phyloP scores from a whole-genome alignment of 1,140 invertebrate species.

The Paralvinella palmiformis region DNA sequence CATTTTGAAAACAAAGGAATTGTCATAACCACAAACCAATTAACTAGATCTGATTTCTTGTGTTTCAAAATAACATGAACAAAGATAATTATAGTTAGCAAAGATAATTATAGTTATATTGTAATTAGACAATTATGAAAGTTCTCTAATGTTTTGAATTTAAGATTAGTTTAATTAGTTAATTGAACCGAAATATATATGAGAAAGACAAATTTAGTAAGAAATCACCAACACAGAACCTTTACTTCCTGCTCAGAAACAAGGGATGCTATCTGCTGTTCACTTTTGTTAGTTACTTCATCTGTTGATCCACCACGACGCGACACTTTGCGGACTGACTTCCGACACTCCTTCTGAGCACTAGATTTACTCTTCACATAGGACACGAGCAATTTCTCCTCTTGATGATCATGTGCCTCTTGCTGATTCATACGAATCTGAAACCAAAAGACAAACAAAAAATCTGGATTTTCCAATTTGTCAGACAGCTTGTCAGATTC shows the following conservation, averaged over 20 bases:
- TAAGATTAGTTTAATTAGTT: background rate
- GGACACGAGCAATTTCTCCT: slow-evolving; percentile 29
- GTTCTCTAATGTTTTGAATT: background rate
- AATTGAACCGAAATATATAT: background rate
- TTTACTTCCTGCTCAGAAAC: background rate
- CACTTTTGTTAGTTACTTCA: background rate
- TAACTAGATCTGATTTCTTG: background rate
- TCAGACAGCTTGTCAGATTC: background rate
- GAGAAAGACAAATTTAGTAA: background rate
- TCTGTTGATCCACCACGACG: background rate
- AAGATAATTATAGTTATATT: background rate
- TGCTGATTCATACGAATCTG: slow-evolving; percentile 28
- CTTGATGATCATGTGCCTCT: slow-evolving; percentile 28
- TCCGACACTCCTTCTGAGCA: slow-evolving; percentile 31
- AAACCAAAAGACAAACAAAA: slow-evolving; percentile 1
- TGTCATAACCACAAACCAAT: background rate
- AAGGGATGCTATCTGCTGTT: background rate
- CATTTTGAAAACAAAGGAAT: background rate
- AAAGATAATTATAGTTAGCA: background rate
- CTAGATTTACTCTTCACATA: slow-evolving; percentile 28
- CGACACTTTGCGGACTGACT: slow-evolving; percentile 27
- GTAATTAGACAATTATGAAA: background rate
- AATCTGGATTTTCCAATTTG: too few species aligned
- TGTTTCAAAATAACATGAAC: background rate
- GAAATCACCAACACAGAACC: background rate